These are phyloP conservation scores for Mormyrus proboscirostris DNA, from an alignment of 2,797 vertebrate species.

Conservation along the genomic window DNA sequence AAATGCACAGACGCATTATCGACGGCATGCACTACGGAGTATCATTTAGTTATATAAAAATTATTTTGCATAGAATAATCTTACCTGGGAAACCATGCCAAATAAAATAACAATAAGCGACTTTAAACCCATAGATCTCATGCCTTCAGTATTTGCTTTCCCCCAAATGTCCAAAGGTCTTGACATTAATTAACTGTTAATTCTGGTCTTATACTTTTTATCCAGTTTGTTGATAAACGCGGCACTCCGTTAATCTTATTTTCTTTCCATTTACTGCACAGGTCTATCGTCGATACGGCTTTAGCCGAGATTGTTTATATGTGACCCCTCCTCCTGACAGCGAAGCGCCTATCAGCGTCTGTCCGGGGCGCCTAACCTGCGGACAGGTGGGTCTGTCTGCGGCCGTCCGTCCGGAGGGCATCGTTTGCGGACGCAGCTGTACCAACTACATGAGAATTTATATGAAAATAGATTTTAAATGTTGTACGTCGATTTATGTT, in stretches of 20 bases:
- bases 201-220: slow-evolving; percentile 11
- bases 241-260: slow-evolving; percentile 27
- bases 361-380: slow-evolving; percentile 24
- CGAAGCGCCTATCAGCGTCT: slow-evolving; percentile 41
- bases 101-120: slow-evolving; percentile 42
- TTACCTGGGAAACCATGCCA: slow-evolving; percentile 55
- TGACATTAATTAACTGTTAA: slow-evolving; percentile 14
- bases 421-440: background rate
- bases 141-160: slow-evolving; percentile 30
- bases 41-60: background rate
- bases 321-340: slow-evolving; percentile 40
- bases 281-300: slow-evolving; percentile 24
- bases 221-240: slow-evolving; percentile 24
- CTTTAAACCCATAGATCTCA: slow-evolving; percentile 37
- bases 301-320: slow-evolving; percentile 40
- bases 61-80: background rate
- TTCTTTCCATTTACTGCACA: slow-evolving; percentile 29
- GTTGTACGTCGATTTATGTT: background rate
- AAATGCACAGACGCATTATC: background rate
- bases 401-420: background rate
- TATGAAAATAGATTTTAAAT: background rate
- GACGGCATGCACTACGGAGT: background rate
- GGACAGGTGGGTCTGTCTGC: slow-evolving; percentile 18
- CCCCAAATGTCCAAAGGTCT: slow-evolving; percentile 4
- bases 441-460: background rate